Evolutionary conservation across 2,113 vertebrate genomes (phyloP), one percentile per base, ranked within the genome.

Genomic region (Oncorhynchus clarkii): DNA sequence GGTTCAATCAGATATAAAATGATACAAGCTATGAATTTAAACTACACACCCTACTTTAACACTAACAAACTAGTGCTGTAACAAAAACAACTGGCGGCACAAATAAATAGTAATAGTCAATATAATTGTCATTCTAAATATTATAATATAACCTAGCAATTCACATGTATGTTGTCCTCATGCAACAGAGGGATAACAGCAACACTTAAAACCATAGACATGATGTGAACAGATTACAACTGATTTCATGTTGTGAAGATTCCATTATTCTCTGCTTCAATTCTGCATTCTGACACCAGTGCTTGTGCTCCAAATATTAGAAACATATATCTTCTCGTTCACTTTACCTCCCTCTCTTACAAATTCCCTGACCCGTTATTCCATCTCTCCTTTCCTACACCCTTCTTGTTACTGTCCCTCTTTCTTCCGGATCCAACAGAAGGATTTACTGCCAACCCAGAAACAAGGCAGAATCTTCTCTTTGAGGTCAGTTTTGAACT

Each of bases 371-470:
- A 12, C 26, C 24, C 2, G 1, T 1, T 27, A 3, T 1, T 60
- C 68, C 59, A 9, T 39, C 26, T 26, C 2, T 1, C 2, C 1
- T 48, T 9, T 20, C 26, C 29, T 16, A 16, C 16, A 5, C n/a
- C n/a, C 1, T 49, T 74, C 39, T 48, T 45, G 54, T 85, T 86
- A 86, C 78, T 88, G 84, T 14, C 14, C 14, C 49, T 90, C 87
- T 51, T 87, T 88, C 74, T 91, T 89, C 34, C 80, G 80, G 16
- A 94, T 72, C 9, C 78, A 74, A 77, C 91, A 93, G 79, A 60
- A 85, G 0, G 93, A 93, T 39, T 90, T 89, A 11, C 81, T 84
- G 22, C 93, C 93, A 1, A 94, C 69, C 93, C 93, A 94, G 84
- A 94, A 89, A 6, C 75, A 92, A 0, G 93, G 91, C n/a, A 84